Conservation (phyloP, 2,113 vertebrate genomes). For the Bubo bubo region DNA sequence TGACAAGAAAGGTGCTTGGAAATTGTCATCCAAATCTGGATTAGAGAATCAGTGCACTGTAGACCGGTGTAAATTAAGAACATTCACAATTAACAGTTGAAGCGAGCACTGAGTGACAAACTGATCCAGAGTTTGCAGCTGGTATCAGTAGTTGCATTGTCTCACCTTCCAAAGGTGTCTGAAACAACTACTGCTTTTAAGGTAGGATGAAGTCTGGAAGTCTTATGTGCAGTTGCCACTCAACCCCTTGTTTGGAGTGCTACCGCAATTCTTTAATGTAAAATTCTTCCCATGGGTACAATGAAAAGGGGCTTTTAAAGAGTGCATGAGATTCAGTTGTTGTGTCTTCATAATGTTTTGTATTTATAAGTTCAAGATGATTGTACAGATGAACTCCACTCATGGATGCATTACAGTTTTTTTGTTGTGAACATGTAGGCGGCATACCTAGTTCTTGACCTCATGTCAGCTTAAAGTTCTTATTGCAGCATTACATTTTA, state of each 20-base stretch:
- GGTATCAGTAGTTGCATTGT: neutral
- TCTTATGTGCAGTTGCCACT: neutral
- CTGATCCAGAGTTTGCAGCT: neutral
- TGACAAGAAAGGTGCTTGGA: neutral
- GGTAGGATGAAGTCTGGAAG: neutral
- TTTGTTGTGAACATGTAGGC: neutral
- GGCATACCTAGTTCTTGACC: neutral
- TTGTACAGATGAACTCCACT: neutral
- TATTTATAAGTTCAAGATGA: neutral
- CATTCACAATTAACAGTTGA: neutral
- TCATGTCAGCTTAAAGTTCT: neutral
- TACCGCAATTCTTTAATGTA: neutral
- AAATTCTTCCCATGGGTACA: neutral
- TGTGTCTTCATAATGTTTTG: neutral
- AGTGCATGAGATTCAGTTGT: neutral
- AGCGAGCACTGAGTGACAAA: neutral
- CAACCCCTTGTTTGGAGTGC: neutral
- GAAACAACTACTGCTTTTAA: neutral
- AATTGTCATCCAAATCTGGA: neutral
- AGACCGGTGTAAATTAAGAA: neutral
- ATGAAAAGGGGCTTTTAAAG: neutral
- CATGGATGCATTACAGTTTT: neutral
- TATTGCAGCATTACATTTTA: neutral
- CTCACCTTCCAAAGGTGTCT: neutral
- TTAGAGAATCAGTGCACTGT: neutral